A percentile compares a stretch with the other conserved stretches of the same genome.
phyloP scores from a whole-genome alignment of 1,140 invertebrate species.

The Drosophila bocqueti region DNA sequence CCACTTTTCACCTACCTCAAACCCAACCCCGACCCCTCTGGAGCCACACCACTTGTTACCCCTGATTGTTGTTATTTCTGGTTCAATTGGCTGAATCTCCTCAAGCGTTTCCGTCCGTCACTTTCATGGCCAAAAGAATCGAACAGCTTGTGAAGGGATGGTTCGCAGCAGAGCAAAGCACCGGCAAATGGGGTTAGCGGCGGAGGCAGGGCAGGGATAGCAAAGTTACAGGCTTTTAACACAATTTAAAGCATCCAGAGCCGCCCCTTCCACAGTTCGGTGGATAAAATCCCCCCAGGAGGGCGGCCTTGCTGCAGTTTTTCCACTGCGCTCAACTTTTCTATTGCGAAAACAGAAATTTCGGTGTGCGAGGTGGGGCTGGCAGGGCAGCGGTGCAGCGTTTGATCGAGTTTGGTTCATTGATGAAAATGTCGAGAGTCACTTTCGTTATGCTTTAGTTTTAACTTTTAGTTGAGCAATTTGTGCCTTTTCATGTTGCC shows the following conservation, averaged over 20 bases:
- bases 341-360: slow-evolving; percentile 27
- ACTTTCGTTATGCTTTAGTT: slow-evolving; percentile 50
- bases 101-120: slow-evolving; percentile 46
- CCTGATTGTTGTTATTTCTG: slow-evolving; percentile 60
- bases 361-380: background rate
- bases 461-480: slow-evolving; percentile 44
- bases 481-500: slow-evolving; percentile 56
- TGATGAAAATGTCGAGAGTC: slow-evolving; percentile 66
- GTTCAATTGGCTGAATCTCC: slow-evolving; percentile 56
- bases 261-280: slow-evolving; percentile 4
- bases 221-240: slow-evolving; percentile 64
- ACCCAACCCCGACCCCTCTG: no score
- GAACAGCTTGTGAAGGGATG: slow-evolving; percentile 35
- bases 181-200: slow-evolving; percentile 19
- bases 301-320: slow-evolving; percentile 44
- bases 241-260: slow-evolving; percentile 54
- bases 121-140: slow-evolving; percentile 65
- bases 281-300: background rate
- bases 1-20: slow-evolving; percentile 24
- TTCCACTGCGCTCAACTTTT: slow-evolving; percentile 35
- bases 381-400: slow-evolving; percentile 25
- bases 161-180: background rate
- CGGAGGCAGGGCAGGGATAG: slow-evolving; percentile 13
- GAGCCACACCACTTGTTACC: slow-evolving; percentile 46
- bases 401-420: slow-evolving; percentile 68